Evolutionary conservation across 2,797 vertebrate species (phyloP).

Genomic region (Euphonia xanthogaster): DNA sequence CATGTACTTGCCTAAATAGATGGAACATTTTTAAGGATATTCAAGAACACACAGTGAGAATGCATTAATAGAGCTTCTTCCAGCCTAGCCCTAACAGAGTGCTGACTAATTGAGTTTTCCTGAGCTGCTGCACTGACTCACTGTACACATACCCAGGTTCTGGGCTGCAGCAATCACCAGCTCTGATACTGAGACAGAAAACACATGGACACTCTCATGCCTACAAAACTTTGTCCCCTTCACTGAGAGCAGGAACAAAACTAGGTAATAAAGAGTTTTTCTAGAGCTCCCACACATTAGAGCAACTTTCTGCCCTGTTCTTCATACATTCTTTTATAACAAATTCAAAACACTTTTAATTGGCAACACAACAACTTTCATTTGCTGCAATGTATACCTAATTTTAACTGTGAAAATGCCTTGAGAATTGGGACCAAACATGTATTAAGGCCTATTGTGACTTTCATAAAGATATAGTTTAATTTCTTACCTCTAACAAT

Average conservation of each 20-base stretch:
- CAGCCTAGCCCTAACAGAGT: background rate
- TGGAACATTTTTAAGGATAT: background rate
- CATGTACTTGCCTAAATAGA: background rate
- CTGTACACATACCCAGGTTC: rapidly evolving
- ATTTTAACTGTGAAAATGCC: background rate
- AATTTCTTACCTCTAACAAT: background rate
- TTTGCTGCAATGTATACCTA: background rate
- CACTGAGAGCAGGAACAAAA: background rate
- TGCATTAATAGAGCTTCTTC: background rate
- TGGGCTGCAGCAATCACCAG: background rate
- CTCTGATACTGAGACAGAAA: background rate
- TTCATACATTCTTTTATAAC: background rate
- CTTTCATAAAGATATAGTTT: background rate
- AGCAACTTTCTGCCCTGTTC: background rate
- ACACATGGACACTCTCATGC: background rate
- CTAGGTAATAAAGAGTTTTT: background rate
- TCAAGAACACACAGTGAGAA: background rate
- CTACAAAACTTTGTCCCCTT: background rate
- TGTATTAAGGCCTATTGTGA: background rate
- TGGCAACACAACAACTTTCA: background rate
- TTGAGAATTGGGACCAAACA: background rate
- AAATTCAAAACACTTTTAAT: background rate
- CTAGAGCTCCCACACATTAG: background rate
- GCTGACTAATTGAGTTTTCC: background rate
- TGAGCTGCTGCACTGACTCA: background rate